Conservation (phyloP, 92 coral and sea anemone species). For the Plumapathes pennacea region DNA sequence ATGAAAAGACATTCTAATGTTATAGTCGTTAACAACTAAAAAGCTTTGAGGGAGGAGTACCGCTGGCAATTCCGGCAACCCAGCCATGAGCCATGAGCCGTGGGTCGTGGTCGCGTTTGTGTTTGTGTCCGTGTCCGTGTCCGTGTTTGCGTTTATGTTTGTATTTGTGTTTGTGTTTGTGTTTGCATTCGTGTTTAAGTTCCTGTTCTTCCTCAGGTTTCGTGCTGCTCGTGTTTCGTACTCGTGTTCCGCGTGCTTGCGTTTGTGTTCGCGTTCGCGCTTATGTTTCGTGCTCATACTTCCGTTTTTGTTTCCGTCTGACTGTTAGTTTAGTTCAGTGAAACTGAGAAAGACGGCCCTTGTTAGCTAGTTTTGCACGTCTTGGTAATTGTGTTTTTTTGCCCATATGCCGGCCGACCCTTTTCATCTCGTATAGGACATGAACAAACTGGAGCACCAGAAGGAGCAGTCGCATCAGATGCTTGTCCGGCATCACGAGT, state of each 20-base stretch:
- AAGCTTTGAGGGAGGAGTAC: too few species aligned
- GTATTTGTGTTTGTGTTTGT: not conserved
- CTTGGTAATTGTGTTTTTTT: not conserved
- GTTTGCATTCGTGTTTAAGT: not conserved
- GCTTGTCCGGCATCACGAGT: constrained; percentile 96
- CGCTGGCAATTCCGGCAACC: too few species aligned
- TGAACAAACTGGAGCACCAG: constrained; percentile 86
- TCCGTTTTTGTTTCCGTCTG: not conserved
- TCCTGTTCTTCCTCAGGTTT: not conserved
- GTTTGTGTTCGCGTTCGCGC: not conserved
- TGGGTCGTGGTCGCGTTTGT: not conserved
- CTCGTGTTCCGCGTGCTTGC: not conserved
- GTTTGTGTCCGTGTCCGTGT: not conserved
- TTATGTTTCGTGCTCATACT: not conserved
- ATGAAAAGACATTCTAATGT: too few species aligned
- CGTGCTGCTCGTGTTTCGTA: not conserved
- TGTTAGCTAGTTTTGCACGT: too few species aligned
- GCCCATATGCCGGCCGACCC: not conserved
- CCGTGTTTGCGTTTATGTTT: not conserved
- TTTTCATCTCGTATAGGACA: constrained; percentile 54
- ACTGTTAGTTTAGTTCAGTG: too few species aligned
- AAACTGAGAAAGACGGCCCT: too few species aligned
- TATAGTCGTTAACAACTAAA: too few species aligned
- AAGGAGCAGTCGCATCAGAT: constrained; percentile 90
- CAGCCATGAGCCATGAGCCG: too few species aligned